A percentile compares a stretch with the other conserved stretches of the same genome.
These are phyloP conservation scores for Hirtodrosophila trivittata DNA, from an alignment of 2,888 invertebrate species.

Conservation along the genomic window DNA sequence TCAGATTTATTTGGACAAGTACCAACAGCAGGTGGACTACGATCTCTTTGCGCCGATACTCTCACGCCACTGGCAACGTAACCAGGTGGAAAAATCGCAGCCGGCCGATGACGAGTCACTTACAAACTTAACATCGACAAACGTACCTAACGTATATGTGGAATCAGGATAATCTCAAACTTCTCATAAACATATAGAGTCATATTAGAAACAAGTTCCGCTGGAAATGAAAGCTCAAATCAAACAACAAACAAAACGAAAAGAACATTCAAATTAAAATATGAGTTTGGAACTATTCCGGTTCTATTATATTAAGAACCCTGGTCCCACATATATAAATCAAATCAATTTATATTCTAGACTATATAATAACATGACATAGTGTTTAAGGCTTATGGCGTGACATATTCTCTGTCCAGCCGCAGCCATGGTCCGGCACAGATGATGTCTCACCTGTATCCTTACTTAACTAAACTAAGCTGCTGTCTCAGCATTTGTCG, in stretches of 20 bases:
- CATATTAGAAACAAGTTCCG: too few species aligned
- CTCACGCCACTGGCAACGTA: conserved; percentile 83
- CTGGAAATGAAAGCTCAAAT: too few species aligned
- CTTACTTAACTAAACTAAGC: too few species aligned
- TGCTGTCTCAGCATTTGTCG: conserved; percentile 41
- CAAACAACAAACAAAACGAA: not conserved
- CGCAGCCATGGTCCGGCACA: conserved; percentile 9
- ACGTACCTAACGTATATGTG: too few species aligned
- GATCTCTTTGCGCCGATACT: conserved; percentile 86
- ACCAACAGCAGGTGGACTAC: conserved; percentile 84
- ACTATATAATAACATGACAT: conserved; percentile 21
- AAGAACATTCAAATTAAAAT: too few species aligned
- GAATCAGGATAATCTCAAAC: too few species aligned
- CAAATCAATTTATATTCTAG: conserved; percentile 25
- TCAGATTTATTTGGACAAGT: conserved; percentile 75
- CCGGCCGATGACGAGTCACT: conserved; percentile 53
- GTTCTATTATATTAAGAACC: too few species aligned
- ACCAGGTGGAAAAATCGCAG: conserved; percentile 61
- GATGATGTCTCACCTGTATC: too few species aligned
- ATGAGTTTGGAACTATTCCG: too few species aligned
- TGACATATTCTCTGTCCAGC: conserved; percentile 4
- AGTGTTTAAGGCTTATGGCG: conserved; percentile 4
- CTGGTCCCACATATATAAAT: too few species aligned
- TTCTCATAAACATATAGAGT: too few species aligned
- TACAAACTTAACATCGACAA: conserved; percentile 59